Evolutionary conservation across 2,797 vertebrate species (phyloP), one percentile per base, ranked within the genome.

Genomic region (Enteromius treurensis): DNA sequence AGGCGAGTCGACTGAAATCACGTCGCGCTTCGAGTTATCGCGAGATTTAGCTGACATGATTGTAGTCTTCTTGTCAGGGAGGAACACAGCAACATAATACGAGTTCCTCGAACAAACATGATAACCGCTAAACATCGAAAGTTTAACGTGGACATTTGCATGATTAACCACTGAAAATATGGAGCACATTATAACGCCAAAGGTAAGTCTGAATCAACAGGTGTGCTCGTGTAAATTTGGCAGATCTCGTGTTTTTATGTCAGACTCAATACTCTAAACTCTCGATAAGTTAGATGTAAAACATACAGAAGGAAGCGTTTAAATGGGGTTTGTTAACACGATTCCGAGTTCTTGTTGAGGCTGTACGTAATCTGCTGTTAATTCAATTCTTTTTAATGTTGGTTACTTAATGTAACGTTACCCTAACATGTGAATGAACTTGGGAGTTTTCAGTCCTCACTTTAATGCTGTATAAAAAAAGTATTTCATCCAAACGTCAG

Each of bases 121-220:
- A 74, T 6, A 76, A 67, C 32, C 21, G 69, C 42, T 29, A 73
- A 67, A 84, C 37, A 53, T 4, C 74, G 21, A 64, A 64, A 47
- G 49, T 84, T 53, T 55, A 42, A 42, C 34, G 17, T 29, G 45
- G 69, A 58, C 60, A 34, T 70, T 68, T 58, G 47, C 26, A 70
- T 45, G 65, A 77, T 51, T 64, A 29, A n/a, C 53, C 49, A 60
- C 13, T 37, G 49, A 58, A 71, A 84, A 73, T 53, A 94, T 95
- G 93, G 94, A 95, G 79, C 87, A 93, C 80, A 94, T 95, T 84
- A 91, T 88, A 8, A 94, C 93, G 21, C 93, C 94, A 0, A 94
- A 95, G 93, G 94, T 95, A 91, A 85, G 84, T 6, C 17, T 32
- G 32, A 71, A 34, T 37, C 45, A 62, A 47, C 58, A 67, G 76